These are phyloP conservation scores for Plebejus anna DNA, from an alignment of 2,888 invertebrate genomes.

Conservation along the genomic window DNA sequence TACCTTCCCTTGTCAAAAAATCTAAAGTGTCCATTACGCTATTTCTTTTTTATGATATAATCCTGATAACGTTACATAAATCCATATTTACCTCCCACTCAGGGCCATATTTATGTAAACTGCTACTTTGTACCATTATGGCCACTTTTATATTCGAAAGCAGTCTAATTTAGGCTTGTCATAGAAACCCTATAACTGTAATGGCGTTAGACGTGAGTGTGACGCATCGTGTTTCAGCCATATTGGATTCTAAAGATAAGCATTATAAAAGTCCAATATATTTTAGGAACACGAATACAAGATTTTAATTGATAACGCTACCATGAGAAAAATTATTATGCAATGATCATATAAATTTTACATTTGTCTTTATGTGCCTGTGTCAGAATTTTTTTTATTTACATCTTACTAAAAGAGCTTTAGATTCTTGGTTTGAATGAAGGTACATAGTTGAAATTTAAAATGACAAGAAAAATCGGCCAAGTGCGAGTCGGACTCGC, in stretches of 20 bases:
- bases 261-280: conserved; percentile 14
- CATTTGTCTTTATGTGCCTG: background rate
- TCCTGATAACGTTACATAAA: background rate
- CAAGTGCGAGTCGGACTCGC: no score
- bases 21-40: background rate
- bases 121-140: background rate
- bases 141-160: conserved; percentile 16
- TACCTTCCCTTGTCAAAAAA: background rate
- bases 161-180: conserved; percentile 30
- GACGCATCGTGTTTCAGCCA: conserved; percentile 30
- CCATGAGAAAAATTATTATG: background rate
- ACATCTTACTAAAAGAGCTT: background rate
- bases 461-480: no score
- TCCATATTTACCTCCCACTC: background rate
- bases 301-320: conserved; percentile 10
- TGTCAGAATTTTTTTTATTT: background rate
- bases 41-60: background rate
- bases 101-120: background rate
- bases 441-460: no score
- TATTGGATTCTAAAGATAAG: conserved; percentile 35
- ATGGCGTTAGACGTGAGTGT: conserved; percentile 32
- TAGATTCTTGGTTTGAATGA: background rate
- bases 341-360: background rate
- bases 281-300: conserved; percentile 13
- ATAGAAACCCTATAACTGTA: conserved; percentile 36